phyloP scores from a whole-genome alignment of 1,140 invertebrate genomes.

The Heliothis subflexa region DNA sequence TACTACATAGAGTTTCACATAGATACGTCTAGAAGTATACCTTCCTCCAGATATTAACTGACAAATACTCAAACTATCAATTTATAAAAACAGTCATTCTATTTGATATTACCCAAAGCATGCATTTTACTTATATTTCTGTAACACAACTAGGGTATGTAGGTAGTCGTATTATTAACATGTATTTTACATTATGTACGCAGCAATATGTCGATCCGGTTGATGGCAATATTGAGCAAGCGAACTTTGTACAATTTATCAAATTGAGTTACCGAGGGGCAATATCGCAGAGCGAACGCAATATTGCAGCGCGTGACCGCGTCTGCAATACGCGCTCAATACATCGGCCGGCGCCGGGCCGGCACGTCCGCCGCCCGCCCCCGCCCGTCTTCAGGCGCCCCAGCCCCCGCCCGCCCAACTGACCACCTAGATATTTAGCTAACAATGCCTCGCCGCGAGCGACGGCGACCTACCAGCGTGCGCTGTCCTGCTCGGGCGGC shows the following conservation, averaged over 20 bases:
- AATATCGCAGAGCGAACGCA: conserved; percentile 85
- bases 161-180: not conserved
- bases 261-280: conserved; percentile 85
- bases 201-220: conserved; percentile 70
- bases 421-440: conserved; percentile 85
- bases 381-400: conserved; percentile 66
- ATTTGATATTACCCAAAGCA: no score
- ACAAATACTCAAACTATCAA: no score
- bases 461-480: conserved; percentile 60
- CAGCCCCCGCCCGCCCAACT: conserved; percentile 74
- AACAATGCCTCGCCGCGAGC: conserved; percentile 80
- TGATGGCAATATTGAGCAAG: conserved; percentile 72
- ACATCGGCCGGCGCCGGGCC: conserved; percentile 85
- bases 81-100: no score
- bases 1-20: conserved; percentile 1
- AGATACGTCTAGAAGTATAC: not conserved
- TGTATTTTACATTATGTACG: conserved; percentile 62
- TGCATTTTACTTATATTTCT: no score
- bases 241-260: conserved; percentile 85
- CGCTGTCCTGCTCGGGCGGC: conserved; percentile 72
- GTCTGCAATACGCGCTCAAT: conserved; percentile 86
- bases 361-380: conserved; percentile 80
- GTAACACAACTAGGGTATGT: no score
- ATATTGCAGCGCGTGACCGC: conserved; percentile 86
- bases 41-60: no score